Base-by-base conservation (phyloP, 2,888 invertebrate genomes). In the Dione juno region DNA sequence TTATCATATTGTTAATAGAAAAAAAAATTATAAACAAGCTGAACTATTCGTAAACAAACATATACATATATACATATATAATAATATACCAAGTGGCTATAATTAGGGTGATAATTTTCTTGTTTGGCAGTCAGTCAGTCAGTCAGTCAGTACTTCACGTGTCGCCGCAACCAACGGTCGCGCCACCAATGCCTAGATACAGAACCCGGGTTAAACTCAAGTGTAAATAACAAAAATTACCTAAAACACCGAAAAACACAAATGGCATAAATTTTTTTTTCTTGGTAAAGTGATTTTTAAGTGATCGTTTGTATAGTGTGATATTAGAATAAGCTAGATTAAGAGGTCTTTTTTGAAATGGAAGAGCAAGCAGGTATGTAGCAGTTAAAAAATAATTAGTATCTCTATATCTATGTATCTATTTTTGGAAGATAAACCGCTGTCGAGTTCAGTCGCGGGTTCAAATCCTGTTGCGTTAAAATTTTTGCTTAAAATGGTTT, bases 121-220 rank as follows among this genome's bases (percentile, higher is more conserved):
- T 16, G n/a, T 14, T 57, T 13, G 16, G 37, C 57, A 57, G 37
- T 7, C 74, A 74, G 75, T 77, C 45, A 8, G n/a, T n/a, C 48
- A 48, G 48, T 5, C 50, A 6, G 19, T 11, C 75, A 75, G 75
- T 77, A 61, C 64, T 71, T 70, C 67, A 58, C 43, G 59, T 70
- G n/a, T 73, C 73, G 72, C 71, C 78, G 77, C 67, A 74, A 63
- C 67, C 37, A 59, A 3, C 70, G 41, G 64, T 50, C 70, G 70
- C 52, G 64, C 69, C 69, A 59, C 69, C 78, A 88, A 89, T 90
- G 89, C 88, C 84, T 70, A 86, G 79, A 69, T 84, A 82, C 73
- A 88, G 88, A 70, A 84, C 87, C 57, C 87, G 92, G 75, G 92
- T 91, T 76, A 92, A 92, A 84, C 89, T 91, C 84, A 90, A 89